Evolutionary conservation across 2,797 vertebrate genomes (phyloP), one percentile per base, ranked within the genome.

Genomic region (Vespertilio murinus): DNA sequence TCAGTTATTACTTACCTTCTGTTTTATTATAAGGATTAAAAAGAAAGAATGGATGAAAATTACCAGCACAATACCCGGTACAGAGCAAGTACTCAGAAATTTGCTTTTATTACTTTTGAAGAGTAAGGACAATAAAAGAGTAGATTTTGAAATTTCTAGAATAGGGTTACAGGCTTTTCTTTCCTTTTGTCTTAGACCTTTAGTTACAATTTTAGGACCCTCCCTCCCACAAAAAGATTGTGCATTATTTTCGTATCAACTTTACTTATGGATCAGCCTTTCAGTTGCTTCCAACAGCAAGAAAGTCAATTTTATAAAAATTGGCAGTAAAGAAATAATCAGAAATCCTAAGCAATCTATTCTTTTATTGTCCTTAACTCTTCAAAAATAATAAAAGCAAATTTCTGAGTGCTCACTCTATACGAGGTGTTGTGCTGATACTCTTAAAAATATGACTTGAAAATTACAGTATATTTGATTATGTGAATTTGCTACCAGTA

Each of bases 391-490:
- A 8, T 30, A 42, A 86, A 2, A 64, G 33, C 59, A 88, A 52
- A 28, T 83, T 35, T 12, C 16, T 47, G 71, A 65, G 30, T 12
- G 45, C 56, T 67, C 33, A 28, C 45, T 54, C 52, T 70, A 30
- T 30, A 35, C 20, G 12, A 83, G 82, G 42, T 42, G 22, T 30
- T 35, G 45, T 49, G 42, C 42, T 52, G 12, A 16, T 20, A 59
- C 17, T 38, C 42, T 90, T 91, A 49, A 80, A 91, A 94, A 65
- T 52, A 77, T 70, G 38, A 40, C 47, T 90, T 84, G 30, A 87
- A 92, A 82, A 54, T 82, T 67, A 47, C 17, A 25, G 9, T 56
- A 30, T 61, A 93, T 22, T 65, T 71, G 42, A 77, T 78, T 70
- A 88, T 94, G 47, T 8, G 6, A 80, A 67, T 77, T 64, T 64